phyloP scores from a whole-genome alignment of 2,113 vertebrate genomes.

The Pongo abelii region DNA sequence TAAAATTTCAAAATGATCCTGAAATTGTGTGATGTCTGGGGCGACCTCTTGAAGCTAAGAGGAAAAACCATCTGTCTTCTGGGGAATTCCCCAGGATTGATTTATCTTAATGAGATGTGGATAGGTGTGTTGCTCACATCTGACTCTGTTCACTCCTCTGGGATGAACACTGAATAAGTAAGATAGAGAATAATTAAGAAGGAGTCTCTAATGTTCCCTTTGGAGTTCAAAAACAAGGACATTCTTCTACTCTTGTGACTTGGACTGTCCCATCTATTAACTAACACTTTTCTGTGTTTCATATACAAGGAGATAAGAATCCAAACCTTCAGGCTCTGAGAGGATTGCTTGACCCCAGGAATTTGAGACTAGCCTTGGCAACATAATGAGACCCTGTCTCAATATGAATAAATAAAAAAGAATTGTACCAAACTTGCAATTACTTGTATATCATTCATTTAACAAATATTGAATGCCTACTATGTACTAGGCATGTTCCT shows the following conservation, averaged over 20 bases:
- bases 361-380: not conserved
- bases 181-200: conserved; percentile 42
- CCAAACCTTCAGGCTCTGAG: not conserved
- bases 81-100: conserved; percentile 56
- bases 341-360: not conserved
- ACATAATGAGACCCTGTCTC: not conserved
- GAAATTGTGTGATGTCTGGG: conserved; percentile 26
- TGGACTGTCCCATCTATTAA: not conserved
- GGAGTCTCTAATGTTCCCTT: not conserved
- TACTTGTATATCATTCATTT: not conserved
- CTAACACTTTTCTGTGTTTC: not conserved
- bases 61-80: conserved; percentile 24
- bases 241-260: not conserved
- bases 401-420: not conserved
- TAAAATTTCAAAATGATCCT: conserved; percentile 51
- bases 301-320: not conserved
- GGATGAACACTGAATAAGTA: conserved; percentile 32
- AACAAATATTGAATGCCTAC: not conserved
- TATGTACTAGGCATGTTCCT: not conserved
- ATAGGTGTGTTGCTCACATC: conserved; percentile 48
- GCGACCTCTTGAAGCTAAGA: conserved; percentile 27
- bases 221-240: conserved; percentile 29
- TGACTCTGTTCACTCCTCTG: conserved; percentile 26
- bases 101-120: conserved; percentile 67
- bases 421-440: not conserved